Evolutionary conservation across 1,140 invertebrate species (phyloP).

Genomic region (Copidosoma floridanum): DNA sequence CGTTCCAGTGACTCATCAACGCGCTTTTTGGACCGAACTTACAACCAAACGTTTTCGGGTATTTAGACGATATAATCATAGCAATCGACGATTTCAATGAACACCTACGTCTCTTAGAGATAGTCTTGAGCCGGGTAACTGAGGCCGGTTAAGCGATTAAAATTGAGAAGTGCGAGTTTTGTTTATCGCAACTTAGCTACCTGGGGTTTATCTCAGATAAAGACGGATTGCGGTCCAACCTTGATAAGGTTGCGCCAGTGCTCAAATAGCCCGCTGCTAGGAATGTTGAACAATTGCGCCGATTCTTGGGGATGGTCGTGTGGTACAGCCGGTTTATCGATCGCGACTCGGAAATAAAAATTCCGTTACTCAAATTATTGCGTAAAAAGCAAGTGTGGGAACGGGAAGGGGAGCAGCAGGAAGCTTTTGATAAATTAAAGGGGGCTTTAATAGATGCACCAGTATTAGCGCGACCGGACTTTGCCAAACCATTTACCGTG

Average conservation of each 20-base stretch:
- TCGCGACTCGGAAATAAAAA: background rate
- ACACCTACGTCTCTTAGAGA: background rate
- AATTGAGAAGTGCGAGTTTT: slow-evolving; percentile 7
- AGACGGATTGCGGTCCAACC: background rate
- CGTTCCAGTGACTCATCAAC: background rate
- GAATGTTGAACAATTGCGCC: slow-evolving; percentile 31
- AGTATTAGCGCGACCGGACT: slow-evolving; percentile 26
- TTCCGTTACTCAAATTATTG: background rate
- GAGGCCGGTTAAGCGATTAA: background rate
- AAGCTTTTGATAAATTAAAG: slow-evolving; percentile 27
- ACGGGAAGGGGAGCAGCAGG: slow-evolving; percentile 1
- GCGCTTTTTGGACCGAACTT: background rate
- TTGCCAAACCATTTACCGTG: slow-evolving; percentile 4
- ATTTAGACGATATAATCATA: slow-evolving; percentile 9
- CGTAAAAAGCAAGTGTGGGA: background rate
- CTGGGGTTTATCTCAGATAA: background rate
- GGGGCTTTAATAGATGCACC: slow-evolving; percentile 8
- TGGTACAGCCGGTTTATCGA: slow-evolving; percentile 36
- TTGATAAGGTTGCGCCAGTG: slow-evolving; percentile 15
- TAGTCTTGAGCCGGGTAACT: background rate
- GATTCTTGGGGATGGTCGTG: slow-evolving; percentile 37
- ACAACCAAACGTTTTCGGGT: background rate
- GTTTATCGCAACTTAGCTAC: background rate
- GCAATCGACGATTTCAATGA: background rate
- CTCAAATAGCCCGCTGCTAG: slow-evolving; percentile 24